Percentiles rank a stretch among this genome's conserved stretches.
These are phyloP conservation scores for Perccottus glenii DNA, from an alignment of 2,113 vertebrate species.

Conservation along the genomic window DNA sequence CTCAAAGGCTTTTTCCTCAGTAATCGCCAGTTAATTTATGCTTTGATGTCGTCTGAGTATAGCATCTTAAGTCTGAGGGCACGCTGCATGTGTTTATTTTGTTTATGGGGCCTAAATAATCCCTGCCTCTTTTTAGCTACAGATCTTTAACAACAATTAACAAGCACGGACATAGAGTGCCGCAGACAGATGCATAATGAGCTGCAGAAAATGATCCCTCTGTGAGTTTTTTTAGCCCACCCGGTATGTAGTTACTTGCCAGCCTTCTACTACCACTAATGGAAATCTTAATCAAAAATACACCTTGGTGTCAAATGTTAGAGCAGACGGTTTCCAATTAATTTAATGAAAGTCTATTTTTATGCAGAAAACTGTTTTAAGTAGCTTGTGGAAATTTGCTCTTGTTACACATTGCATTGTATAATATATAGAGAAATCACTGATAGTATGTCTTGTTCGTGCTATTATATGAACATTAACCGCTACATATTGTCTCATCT, in stretches of 20 bases:
- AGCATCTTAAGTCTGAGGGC: conserved; percentile 70
- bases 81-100: conserved; percentile 75
- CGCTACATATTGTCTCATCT: too few relatives aligned
- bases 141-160: conserved; percentile 84
- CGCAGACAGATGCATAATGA: conserved; percentile 75
- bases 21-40: conserved; percentile 79
- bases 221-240: conserved; percentile 52
- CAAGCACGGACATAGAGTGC: conserved; percentile 68
- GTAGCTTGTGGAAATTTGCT: background rate
- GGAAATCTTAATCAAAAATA: conserved; percentile 44
- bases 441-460: too few relatives aligned
- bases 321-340: conserved; percentile 38
- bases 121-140: conserved; percentile 75
- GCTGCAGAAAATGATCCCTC: conserved; percentile 70
- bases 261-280: conserved; percentile 35
- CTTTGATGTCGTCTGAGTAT: conserved; percentile 80
- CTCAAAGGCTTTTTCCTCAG: conserved; percentile 75
- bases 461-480: too few relatives aligned
- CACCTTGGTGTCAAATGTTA: conserved; percentile 35
- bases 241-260: conserved; percentile 37
- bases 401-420: background rate
- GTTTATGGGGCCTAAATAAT: conserved; percentile 81
- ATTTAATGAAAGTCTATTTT: conserved; percentile 19
- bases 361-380: conserved; percentile 2
- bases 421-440: background rate